These are phyloP conservation scores for Loris lydekkerianus DNA, from an alignment of 2,797 vertebrate genomes.

Conservation along the genomic window DNA sequence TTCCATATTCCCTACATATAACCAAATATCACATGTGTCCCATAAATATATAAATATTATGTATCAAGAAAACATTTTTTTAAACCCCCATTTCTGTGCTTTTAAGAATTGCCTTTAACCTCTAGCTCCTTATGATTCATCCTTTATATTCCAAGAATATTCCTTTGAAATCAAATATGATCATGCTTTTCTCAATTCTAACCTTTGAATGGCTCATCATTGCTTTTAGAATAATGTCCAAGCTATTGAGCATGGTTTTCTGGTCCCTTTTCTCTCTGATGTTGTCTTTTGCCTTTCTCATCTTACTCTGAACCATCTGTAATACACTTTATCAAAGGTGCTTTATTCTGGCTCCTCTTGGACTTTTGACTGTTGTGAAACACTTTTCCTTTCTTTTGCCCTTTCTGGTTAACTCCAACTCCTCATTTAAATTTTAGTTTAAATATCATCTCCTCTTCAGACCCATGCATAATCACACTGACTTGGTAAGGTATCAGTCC, in stretches of 20 bases:
- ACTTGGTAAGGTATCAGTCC: neutral
- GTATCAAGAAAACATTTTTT: neutral
- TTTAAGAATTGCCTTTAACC: slow-evolving; percentile 9
- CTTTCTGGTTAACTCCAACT: neutral
- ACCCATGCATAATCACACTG: neutral
- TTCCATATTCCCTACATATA: neutral
- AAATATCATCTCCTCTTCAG: neutral
- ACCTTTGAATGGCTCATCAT: neutral
- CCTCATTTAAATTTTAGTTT: slow-evolving; percentile 23
- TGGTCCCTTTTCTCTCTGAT: neutral
- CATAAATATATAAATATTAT: neutral
- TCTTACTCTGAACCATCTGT: neutral
- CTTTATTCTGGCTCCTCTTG: neutral
- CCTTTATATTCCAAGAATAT: neutral
- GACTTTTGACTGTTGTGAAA: neutral
- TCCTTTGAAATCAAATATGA: slow-evolving; percentile 23
- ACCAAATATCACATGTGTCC: neutral
- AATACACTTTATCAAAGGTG: neutral
- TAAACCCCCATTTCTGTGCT: neutral
- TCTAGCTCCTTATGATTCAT: neutral
- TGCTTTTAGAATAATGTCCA: slow-evolving; percentile 11
- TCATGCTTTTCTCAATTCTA: neutral
- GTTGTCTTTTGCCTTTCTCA: slow-evolving; percentile 14
- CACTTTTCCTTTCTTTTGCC: neutral
- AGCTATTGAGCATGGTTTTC: neutral